Conservation (phyloP, 2,888 invertebrate genomes). For the Diabrotica balteata region DNA sequence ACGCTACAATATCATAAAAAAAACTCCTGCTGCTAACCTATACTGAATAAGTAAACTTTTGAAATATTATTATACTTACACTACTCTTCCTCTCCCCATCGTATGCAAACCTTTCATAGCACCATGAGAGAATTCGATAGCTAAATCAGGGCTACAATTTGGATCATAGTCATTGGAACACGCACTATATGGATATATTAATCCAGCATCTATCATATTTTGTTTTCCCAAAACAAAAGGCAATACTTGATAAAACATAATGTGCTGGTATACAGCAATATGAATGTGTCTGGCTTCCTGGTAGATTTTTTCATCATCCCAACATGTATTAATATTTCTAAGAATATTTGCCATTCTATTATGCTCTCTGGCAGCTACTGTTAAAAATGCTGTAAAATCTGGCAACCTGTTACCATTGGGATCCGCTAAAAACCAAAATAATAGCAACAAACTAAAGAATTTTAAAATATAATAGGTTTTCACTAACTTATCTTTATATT, state of each 20-base stretch:
- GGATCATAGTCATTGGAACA: constrained; percentile 33
- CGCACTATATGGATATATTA: background rate
- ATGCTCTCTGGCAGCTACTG: constrained; percentile 60
- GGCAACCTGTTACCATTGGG: constrained; percentile 57
- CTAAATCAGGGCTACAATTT: constrained; percentile 49
- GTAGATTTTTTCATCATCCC: constrained; percentile 60
- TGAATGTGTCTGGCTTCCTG: constrained; percentile 60
- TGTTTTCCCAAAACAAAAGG: background rate
- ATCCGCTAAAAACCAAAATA: constrained; percentile 49
- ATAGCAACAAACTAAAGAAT: no score
- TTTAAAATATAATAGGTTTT: no score
- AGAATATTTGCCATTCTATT: constrained; percentile 58
- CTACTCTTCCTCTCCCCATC: constrained; percentile 53
- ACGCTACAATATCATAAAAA: no score
- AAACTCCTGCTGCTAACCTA: no score
- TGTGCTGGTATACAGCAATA: constrained; percentile 66
- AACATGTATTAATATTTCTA: constrained; percentile 59
- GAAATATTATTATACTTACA: constrained; percentile 46
- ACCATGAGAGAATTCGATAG: constrained; percentile 56
- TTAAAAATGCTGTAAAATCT: constrained; percentile 58
- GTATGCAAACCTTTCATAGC: constrained; percentile 57
- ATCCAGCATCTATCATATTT: background rate
- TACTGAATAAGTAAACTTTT: no score
- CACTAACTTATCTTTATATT: no score
- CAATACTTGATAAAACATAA: constrained; percentile 48